phyloP scores from a whole-genome alignment of 2,797 vertebrate genomes.

The Enteromius mattozi region DNA sequence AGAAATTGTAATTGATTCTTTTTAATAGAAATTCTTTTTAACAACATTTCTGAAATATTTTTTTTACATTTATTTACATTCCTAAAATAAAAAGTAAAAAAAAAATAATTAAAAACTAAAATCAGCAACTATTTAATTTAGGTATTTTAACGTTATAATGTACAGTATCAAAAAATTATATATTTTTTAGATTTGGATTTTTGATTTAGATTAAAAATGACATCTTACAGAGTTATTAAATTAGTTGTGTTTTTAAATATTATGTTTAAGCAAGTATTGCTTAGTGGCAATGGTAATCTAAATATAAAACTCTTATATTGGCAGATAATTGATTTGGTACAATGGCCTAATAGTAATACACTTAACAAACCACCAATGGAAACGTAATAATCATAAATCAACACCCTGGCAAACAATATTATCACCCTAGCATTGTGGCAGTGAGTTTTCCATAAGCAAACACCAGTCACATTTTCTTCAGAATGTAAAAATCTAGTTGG shows the following conservation, averaged over 20 bases:
- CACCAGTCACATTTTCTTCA: neutral
- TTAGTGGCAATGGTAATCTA: neutral
- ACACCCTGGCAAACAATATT: neutral
- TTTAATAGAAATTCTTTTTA: neutral
- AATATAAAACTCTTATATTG: neutral
- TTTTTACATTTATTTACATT: neutral
- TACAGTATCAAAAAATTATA: neutral
- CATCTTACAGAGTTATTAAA: neutral
- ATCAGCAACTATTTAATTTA: neutral
- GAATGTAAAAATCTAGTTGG: neutral
- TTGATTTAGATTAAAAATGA: neutral
- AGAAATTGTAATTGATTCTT: neutral
- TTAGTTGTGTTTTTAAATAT: neutral
- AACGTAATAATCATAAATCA: neutral
- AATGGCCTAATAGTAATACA: neutral
- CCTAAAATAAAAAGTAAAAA: neutral
- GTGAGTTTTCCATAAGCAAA: neutral
- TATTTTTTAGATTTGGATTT: neutral
- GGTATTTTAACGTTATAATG: neutral
- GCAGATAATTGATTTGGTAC: neutral
- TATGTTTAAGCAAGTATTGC: neutral
- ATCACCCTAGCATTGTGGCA: neutral
- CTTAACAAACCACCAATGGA: neutral
- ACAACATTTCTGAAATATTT: neutral
- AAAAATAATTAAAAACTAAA: neutral